Percentiles rank a stretch among this genome's conserved stretches.
Conservation (phyloP, 1,140 invertebrate genomes). For the Choristoneura fumiferana region DNA sequence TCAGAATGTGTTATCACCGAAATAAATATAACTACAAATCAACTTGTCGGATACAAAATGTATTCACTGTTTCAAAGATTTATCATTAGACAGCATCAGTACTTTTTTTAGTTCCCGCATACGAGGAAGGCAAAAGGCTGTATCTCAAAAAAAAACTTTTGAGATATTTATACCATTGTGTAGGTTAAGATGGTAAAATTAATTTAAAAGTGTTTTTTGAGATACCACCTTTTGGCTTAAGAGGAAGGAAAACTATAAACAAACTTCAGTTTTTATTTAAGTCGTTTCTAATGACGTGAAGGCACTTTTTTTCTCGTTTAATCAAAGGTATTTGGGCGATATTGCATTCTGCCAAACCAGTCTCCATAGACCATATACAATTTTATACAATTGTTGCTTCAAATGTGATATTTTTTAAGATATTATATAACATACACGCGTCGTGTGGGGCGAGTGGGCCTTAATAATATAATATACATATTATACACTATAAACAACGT, state of each 20-base stretch:
- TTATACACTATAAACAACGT: slow-evolving; percentile 23
- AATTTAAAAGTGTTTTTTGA: slow-evolving; percentile 20
- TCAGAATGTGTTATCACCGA: slow-evolving; percentile 39
- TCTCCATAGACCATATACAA: slow-evolving; percentile 69
- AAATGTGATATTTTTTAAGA: slow-evolving; percentile 68
- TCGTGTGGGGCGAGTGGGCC: slow-evolving; percentile 41
- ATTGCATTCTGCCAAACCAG: slow-evolving; percentile 40
- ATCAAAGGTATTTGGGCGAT: slow-evolving; percentile 30
- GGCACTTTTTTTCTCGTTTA: not conserved
- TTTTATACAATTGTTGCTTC: slow-evolving; percentile 64
- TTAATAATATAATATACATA: slow-evolving; percentile 20
- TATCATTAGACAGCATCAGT: too few species aligned
- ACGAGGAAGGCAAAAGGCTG: too few species aligned
- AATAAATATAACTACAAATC: not conserved
- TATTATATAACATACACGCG: slow-evolving; percentile 45
- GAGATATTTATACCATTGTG: too few species aligned
- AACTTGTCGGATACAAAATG: too few species aligned
- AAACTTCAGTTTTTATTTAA: too few species aligned
- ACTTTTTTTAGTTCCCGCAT: too few species aligned
- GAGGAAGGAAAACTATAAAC: too few species aligned
- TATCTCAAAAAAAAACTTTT: too few species aligned
- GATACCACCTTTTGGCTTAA: not conserved
- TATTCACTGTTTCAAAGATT: too few species aligned
- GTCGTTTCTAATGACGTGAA: too few species aligned
- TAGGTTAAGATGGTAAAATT: too few species aligned